Evolutionary conservation across 1,140 invertebrate genomes (phyloP).

Genomic region (Phocides pigmalion): DNA sequence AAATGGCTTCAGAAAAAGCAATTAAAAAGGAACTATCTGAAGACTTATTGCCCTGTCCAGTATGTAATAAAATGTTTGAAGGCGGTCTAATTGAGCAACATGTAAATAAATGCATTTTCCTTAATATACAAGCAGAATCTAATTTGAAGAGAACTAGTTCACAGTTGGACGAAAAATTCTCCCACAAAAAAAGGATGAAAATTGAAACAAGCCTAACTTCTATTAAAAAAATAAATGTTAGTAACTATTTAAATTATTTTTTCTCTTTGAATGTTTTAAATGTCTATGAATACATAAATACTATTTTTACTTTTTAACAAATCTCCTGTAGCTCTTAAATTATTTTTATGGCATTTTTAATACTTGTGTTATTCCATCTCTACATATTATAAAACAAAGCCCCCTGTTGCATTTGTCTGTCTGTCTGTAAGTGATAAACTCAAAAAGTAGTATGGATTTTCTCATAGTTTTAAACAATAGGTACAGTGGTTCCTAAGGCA

Average conservation of each 20-base stretch:
- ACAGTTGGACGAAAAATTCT: constrained; percentile 47
- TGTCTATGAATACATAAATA: too few species aligned
- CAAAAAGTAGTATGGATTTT: too few species aligned
- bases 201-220: constrained; percentile 42
- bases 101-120: constrained; percentile 88
- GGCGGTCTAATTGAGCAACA: constrained; percentile 85
- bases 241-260: background rate
- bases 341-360: too few species aligned
- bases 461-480: too few species aligned
- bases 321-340: too few species aligned
- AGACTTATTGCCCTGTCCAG: constrained; percentile 53
- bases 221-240: constrained; percentile 37
- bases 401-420: too few species aligned
- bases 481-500: too few species aligned
- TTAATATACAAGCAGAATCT: constrained; percentile 80
- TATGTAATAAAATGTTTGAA: constrained; percentile 58
- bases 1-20: constrained; percentile 4
- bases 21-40: constrained; percentile 19
- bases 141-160: constrained; percentile 59
- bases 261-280: too few species aligned
- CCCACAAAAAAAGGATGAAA: constrained; percentile 53
- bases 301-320: too few species aligned
- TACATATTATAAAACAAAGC: too few species aligned
- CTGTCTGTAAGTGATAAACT: too few species aligned
- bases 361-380: too few species aligned